Base-by-base conservation (phyloP, 1,140 invertebrate species). In the Cherax destructor region DNA sequence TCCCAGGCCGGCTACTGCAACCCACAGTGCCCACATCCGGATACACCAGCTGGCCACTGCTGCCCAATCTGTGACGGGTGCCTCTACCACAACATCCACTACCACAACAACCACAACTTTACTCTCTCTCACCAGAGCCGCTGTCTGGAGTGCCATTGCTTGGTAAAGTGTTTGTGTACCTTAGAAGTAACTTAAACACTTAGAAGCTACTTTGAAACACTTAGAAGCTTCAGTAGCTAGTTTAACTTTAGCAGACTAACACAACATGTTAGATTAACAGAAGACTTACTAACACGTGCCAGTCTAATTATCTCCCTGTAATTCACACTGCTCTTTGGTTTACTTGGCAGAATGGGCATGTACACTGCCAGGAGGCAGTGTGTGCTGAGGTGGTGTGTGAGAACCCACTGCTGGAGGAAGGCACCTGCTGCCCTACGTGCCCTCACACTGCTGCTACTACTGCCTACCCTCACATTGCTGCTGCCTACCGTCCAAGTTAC, bases 11-110 rank as follows among this genome's bases (percentile, higher is more conserved):
- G 11, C 24, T 50, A 7, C 10, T 79, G 77, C 18, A 79, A 79
- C 52, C 77, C 77, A 11, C 77, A 79, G 77, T 79, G 77, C 77
- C 4, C 41, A 4, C 77, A 79, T 47, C 77, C 77, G 47, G 77
- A 49, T 16, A 79, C 16, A 52, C 77, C 77, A 3, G 10, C 77
- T 3, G 47, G 77, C 4, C 77, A 79, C 11, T 79, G 77, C 77
- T 79, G 77, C 47, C 77, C 77, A 13, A 3, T 79, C 47, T 79
- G 77, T 13, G 77, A 79, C 47, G 49, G 49, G 10, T 79, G 77
- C 47, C 77, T 79, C 18, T 79, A 49, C n/a, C 52, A 50, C 21
- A 11, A 79, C 11, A 41, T 50, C 4, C 24, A 49, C 41, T 79
- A 79, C 47, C 10, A 1, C 5, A 79, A 79, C 41, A 47, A 47